Base-by-base conservation (phyloP, 1,140 invertebrate species). In the Diorhabda sublineata region DNA sequence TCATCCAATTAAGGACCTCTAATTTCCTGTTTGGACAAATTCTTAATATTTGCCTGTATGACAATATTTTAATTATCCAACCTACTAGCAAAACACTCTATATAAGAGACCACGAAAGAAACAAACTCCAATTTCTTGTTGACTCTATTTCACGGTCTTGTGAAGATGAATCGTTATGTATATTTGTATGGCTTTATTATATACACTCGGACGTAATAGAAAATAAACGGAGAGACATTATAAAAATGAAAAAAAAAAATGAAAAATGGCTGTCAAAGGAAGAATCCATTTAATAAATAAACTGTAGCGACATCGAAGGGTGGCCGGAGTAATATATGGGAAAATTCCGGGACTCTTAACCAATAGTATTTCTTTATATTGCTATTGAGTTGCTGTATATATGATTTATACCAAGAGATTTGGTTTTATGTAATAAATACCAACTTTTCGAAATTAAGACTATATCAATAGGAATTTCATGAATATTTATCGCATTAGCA, bases 251-350 rank as follows among this genome's bases (percentile, higher is more conserved):
- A 59, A 26, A 26, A 26, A 26, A 60, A 64, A 61, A 72, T 72
- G 71, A 72, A 72, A 72, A 72, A 72, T 72, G 68, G 67, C 11
- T 45, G 70, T 42, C 42, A 59, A 44, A 45, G 58, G 69, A 63
- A 69, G 60, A 69, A 58, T 64, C 63, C 60, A 68, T 64, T 72
- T 72, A 69, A 72, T 72, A 72, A 72, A 72, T 72, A 67, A 68
- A 63, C 68, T 66, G 47, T 68, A 69, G 71, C 69, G 71, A 72
- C 71, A 72, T 60, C 66, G 60, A 61, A 65, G 58, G 67, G 71
- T 64, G 58, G 64, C 45, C 64, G 44, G 65, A 9, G 67, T 72
- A 64, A 72, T 72, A 72, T 69, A 72, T 67, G 65, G 71, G 52
- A 61, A 65, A 72, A 66, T 72, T 59, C 68, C 62, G n/a, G 60